Conservation (phyloP, 1,140 invertebrate genomes). For the Cydia splendana region DNA sequence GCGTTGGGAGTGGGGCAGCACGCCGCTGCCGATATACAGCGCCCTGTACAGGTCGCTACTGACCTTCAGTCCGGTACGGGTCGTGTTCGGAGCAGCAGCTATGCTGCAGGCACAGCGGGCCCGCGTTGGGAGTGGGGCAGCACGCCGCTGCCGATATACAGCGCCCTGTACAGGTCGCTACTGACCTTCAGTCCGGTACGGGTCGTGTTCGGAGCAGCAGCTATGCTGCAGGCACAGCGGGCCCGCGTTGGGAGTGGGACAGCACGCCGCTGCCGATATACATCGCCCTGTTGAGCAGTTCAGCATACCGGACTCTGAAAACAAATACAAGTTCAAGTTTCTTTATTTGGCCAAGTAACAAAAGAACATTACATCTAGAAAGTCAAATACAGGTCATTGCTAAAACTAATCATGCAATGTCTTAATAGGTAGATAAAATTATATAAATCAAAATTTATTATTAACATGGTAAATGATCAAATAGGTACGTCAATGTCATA, state of each 20-base stretch:
- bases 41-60: neutral
- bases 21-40: slow-evolving; percentile 53
- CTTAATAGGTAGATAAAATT: too few species aligned
- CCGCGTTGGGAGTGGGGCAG: neutral
- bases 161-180: neutral
- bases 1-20: slow-evolving; percentile 38
- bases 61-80: slow-evolving; percentile 49
- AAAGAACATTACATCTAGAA: too few species aligned
- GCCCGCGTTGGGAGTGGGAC: neutral
- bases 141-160: slow-evolving; percentile 60
- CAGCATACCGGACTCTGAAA: slow-evolving; percentile 54
- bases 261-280: slow-evolving; percentile 57
- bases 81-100: slow-evolving; percentile 64
- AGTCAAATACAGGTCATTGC: too few species aligned
- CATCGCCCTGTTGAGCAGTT: slow-evolving; percentile 56
- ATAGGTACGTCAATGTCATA: too few species aligned
- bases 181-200: slow-evolving; percentile 49
- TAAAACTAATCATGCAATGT: too few species aligned
- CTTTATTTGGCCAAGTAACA: too few species aligned
- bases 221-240: slow-evolving; percentile 59
- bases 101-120: slow-evolving; percentile 57
- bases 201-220: slow-evolving; percentile 62
- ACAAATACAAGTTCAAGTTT: too few species aligned
- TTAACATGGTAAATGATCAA: too few species aligned
- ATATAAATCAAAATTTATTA: too few species aligned